Conservation (phyloP, 1,140 invertebrate species). For the Heliothis subflexa region DNA sequence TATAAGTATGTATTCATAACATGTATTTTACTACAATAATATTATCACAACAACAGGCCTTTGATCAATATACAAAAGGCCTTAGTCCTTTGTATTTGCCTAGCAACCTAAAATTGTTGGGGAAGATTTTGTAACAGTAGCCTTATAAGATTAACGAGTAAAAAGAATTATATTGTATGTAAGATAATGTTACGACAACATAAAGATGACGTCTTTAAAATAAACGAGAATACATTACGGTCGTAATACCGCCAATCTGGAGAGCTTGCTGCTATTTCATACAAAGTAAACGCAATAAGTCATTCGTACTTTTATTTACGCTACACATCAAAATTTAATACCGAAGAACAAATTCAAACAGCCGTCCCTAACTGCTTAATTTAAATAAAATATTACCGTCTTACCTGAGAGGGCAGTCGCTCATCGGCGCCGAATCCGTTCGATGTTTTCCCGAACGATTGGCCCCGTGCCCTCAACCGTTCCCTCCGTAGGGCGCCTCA, state of each 20-base stretch:
- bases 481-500: conserved; percentile 51
- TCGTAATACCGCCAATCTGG: conserved; percentile 24
- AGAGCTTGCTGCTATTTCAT: conserved; percentile 25
- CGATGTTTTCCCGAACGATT: conserved; percentile 62
- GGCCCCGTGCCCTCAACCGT: conserved; percentile 55
- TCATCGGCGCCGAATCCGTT: conserved; percentile 55
- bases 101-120: background rate
- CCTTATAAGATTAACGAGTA: background rate
- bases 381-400: conserved; percentile 68
- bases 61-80: background rate
- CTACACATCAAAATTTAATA: conserved; percentile 49
- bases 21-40: too few relatives aligned
- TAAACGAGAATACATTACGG: background rate
- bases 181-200: background rate
- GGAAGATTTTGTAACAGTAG: background rate
- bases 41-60: background rate
- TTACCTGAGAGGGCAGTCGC: conserved; percentile 59
- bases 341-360: conserved; percentile 57
- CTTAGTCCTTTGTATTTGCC: background rate
- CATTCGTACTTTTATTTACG: conserved; percentile 39
- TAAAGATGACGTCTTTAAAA: conserved; percentile 3
- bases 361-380: conserved; percentile 56
- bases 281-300: conserved; percentile 40
- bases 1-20: too few relatives aligned
- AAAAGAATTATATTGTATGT: background rate